A percentile compares a stretch with the other conserved stretches of the same genome.
phyloP scores from a whole-genome alignment of 2,888 invertebrate species.

The Sphaeridia pumilis region DNA sequence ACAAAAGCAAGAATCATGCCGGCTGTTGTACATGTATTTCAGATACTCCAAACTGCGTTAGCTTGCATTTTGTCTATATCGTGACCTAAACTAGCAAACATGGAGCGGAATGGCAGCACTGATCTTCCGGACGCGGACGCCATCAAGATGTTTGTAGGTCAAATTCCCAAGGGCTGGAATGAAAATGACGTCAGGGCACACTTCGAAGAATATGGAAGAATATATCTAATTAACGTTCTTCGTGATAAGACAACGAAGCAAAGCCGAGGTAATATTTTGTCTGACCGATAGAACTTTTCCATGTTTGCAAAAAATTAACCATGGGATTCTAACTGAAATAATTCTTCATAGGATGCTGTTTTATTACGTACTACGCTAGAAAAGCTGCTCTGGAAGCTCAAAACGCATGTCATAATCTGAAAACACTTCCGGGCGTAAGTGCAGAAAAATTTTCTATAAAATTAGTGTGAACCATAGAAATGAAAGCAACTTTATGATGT shows the following conservation, averaged over 20 bases:
- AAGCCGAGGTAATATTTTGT: conserved; percentile 98
- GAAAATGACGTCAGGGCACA: conserved; percentile 89
- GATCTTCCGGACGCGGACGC: conserved; percentile 81
- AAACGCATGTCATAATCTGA: conserved; percentile 97
- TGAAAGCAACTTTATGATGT: no score
- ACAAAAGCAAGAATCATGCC: no score
- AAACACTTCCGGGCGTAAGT: conserved; percentile 95
- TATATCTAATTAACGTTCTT: conserved; percentile 95
- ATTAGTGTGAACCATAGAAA: no score
- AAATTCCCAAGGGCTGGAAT: conserved; percentile 94
- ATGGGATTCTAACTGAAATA: no score
- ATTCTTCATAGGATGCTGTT: conserved; percentile 99
- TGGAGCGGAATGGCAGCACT: no score
- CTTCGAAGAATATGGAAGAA: conserved; percentile 95
- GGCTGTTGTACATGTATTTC: no score
- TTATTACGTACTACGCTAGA: conserved; percentile 97
- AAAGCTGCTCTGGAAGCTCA: conserved; percentile 97
- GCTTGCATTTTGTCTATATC: no score
- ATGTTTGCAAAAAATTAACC: no score
- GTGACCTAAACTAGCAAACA: no score
- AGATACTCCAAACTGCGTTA: no score
- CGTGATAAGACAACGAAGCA: conserved; percentile 92
- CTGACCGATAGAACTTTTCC: no score
- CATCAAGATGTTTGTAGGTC: conserved; percentile 99
- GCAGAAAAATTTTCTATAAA: no score